Percentiles rank a stretch among this genome's conserved stretches.
Conservation (phyloP, 2,888 invertebrate genomes). For the Aphidius colemani region DNA sequence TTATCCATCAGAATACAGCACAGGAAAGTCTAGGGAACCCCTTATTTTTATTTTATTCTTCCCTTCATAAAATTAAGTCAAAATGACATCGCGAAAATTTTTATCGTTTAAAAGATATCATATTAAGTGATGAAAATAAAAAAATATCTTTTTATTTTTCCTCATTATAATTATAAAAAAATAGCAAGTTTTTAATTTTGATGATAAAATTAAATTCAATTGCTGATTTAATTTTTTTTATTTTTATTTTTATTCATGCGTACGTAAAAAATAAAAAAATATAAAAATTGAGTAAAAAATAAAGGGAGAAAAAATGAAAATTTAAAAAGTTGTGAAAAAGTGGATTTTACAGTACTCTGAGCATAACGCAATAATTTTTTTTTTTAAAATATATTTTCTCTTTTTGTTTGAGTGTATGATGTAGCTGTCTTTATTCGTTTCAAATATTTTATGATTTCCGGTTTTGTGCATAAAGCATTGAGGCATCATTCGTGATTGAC, state of each 20-base stretch:
- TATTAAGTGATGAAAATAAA: constrained; percentile 5
- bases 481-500: constrained; percentile 56
- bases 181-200: too few relatives aligned
- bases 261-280: constrained; percentile 5
- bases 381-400: too few relatives aligned
- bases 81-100: constrained; percentile 6
- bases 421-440: constrained; percentile 9
- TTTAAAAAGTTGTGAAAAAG: constrained; percentile 34
- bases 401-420: constrained; percentile 24
- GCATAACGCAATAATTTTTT: constrained; percentile 38
- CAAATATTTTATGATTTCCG: neutral
- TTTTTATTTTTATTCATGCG: constrained; percentile 4
- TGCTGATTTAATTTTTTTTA: too few relatives aligned
- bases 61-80: constrained; percentile 23
- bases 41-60: constrained; percentile 6
- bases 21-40: constrained; percentile 1
- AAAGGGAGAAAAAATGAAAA: too few relatives aligned
- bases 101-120: constrained; percentile 11
- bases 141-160: neutral
- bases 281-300: neutral
- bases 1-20: constrained; percentile 42
- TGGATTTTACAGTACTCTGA: constrained; percentile 44
- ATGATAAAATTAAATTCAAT: constrained; percentile 11
- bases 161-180: neutral
- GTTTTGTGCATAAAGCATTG: constrained; percentile 39